Percentiles rank a stretch among this genome's conserved stretches.
Conservation (phyloP, 2,888 invertebrate species). For the Thyatira batis region DNA sequence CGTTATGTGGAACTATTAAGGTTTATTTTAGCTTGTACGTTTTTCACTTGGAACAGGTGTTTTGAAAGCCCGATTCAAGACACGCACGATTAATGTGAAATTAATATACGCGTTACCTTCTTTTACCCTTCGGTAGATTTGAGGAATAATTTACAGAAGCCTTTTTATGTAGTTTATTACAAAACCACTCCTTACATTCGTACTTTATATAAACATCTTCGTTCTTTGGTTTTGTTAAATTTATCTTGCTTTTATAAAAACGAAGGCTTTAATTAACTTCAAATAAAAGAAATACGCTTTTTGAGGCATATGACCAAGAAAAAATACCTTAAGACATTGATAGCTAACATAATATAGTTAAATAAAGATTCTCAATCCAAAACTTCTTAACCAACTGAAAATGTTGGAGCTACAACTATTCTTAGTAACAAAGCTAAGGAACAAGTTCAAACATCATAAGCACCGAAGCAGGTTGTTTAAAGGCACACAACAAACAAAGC, state of each 20-base stretch:
- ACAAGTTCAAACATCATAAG: constrained; percentile 11
- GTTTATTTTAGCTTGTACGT: neutral
- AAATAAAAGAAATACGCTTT: no score
- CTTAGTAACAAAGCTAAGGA: neutral
- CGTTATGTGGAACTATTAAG: neutral
- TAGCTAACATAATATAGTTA: no score
- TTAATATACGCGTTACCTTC: constrained; percentile 3
- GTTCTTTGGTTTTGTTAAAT: no score
- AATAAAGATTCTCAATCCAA: no score
- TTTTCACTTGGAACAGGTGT: neutral
- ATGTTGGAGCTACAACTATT: no score
- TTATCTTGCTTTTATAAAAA: no score
- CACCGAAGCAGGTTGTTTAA: constrained; percentile 9
- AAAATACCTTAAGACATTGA: no score
- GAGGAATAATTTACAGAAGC: constrained; percentile 3
- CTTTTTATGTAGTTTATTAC: neutral
- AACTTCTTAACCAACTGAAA: no score
- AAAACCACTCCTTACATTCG: no score
- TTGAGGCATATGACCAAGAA: no score
- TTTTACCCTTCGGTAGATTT: constrained; percentile 14
- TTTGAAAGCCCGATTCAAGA: constrained; percentile 5
- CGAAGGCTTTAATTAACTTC: no score
- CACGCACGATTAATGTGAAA: constrained; percentile 2
- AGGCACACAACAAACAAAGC: constrained; percentile 17
- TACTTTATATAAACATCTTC: no score